Percentiles rank a stretch among this genome's conserved stretches.
These are phyloP conservation scores for Eurypyga helias DNA, from an alignment of 2,113 vertebrate genomes.

Conservation along the genomic window DNA sequence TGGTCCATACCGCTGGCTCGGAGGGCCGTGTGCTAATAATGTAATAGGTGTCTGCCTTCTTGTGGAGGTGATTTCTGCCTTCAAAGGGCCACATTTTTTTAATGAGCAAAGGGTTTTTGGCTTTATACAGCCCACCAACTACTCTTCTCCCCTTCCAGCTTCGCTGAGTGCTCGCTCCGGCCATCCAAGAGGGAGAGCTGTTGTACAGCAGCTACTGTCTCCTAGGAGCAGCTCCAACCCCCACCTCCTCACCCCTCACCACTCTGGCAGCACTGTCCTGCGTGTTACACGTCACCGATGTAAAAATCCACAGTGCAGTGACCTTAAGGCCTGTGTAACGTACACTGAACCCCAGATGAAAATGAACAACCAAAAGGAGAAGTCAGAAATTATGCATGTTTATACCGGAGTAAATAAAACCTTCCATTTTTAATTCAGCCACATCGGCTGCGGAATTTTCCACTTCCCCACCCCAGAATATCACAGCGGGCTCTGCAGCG, in stretches of 20 bases:
- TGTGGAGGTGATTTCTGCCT: conserved; percentile 42
- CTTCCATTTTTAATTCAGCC: conserved; percentile 52
- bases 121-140: background rate
- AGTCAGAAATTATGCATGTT: conserved; percentile 51
- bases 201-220: conserved; percentile 37
- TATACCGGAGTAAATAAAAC: conserved; percentile 30
- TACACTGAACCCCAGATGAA: background rate
- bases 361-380: conserved; percentile 43
- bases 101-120: background rate
- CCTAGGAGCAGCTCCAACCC: background rate
- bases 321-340: conserved; percentile 24
- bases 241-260: background rate
- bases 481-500: background rate
- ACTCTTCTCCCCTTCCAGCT: background rate
- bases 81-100: conserved; percentile 50
- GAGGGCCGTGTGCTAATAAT: conserved; percentile 42
- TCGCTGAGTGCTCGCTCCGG: background rate
- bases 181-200: conserved; percentile 64
- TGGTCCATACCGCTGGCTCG: conserved; percentile 22
- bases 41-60: conserved; percentile 53
- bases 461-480: conserved; percentile 1
- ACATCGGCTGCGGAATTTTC: conserved; percentile 47
- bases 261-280: background rate
- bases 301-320: conserved; percentile 7
- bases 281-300: background rate